Evolutionary conservation across 2,888 invertebrate species (phyloP).

Genomic region (Sialis fuliginosa): DNA sequence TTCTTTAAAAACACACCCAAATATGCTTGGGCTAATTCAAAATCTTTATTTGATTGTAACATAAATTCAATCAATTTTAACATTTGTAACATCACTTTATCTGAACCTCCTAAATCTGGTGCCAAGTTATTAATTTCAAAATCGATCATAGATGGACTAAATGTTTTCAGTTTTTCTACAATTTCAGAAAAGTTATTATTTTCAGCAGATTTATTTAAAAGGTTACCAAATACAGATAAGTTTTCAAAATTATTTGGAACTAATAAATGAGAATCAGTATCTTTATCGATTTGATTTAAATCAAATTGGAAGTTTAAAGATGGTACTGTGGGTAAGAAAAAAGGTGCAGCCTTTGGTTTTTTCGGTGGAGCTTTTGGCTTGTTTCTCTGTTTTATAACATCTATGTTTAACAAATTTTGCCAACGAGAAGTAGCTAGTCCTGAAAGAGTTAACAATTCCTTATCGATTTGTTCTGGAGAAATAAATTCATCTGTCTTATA

Average conservation of each 20-base stretch:
- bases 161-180: constrained; percentile 41
- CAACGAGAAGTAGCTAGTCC: constrained; percentile 73
- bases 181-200: constrained; percentile 34
- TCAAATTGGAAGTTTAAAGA: constrained; percentile 72
- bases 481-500: constrained; percentile 40
- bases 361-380: constrained; percentile 76
- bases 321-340: constrained; percentile 84
- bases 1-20: constrained; percentile 73
- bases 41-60: constrained; percentile 59
- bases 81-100: constrained; percentile 57
- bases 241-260: constrained; percentile 41
- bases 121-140: constrained; percentile 68
- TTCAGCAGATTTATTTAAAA: constrained; percentile 32
- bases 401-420: constrained; percentile 77
- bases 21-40: constrained; percentile 83
- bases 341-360: constrained; percentile 77
- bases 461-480: constrained; percentile 58
- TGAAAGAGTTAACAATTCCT: constrained; percentile 70
- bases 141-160: constrained; percentile 75
- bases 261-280: constrained; percentile 31
- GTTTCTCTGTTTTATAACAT: constrained; percentile 72
- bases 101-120: constrained; percentile 53
- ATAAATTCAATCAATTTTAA: constrained; percentile 51
- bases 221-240: constrained; percentile 49
- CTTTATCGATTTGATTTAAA: constrained; percentile 29